A percentile compares a stretch with the other conserved stretches of the same genome.
Evolutionary conservation across 2,113 vertebrate genomes (phyloP).

Genomic region (Xerus inauris): DNA sequence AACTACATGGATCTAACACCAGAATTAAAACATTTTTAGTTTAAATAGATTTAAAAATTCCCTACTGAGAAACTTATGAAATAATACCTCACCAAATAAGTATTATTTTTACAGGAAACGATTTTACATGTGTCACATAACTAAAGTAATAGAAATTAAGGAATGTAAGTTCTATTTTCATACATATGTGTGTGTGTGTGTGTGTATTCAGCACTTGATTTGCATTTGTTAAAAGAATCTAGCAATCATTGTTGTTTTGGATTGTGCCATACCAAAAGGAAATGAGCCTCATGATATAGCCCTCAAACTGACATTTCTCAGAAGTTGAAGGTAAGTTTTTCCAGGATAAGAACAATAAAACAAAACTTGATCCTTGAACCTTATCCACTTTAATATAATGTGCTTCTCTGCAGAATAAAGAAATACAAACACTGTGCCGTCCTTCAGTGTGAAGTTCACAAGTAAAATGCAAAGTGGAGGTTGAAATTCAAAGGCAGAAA

Average conservation of each 20-base stretch:
- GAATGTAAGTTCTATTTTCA: not conserved
- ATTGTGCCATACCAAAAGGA: not conserved
- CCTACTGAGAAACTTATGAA: not conserved
- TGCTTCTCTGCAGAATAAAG: not conserved
- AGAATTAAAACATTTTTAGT: not conserved
- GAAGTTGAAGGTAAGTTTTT: not conserved
- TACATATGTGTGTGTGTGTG: not conserved
- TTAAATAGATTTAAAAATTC: not conserved
- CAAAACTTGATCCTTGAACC: not conserved
- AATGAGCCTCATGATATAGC: not conserved
- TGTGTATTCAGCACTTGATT: not conserved
- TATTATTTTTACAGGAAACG: slow-evolving; percentile 11
- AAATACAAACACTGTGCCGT: not conserved
- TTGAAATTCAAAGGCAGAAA: not conserved
- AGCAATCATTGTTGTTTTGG: not conserved
- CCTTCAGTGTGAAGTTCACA: not conserved
- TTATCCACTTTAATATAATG: not conserved
- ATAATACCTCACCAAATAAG: not conserved
- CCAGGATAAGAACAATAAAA: not conserved
- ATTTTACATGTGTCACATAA: not conserved
- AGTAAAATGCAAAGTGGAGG: not conserved
- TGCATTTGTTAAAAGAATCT: not conserved
- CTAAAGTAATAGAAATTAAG: slow-evolving; percentile 22
- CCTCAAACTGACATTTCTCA: not conserved
- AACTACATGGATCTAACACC: not conserved